A percentile compares a stretch with the other conserved stretches of the same genome.
phyloP scores from a whole-genome alignment of 2,797 vertebrate genomes.

The Eidolon dupreanum region DNA sequence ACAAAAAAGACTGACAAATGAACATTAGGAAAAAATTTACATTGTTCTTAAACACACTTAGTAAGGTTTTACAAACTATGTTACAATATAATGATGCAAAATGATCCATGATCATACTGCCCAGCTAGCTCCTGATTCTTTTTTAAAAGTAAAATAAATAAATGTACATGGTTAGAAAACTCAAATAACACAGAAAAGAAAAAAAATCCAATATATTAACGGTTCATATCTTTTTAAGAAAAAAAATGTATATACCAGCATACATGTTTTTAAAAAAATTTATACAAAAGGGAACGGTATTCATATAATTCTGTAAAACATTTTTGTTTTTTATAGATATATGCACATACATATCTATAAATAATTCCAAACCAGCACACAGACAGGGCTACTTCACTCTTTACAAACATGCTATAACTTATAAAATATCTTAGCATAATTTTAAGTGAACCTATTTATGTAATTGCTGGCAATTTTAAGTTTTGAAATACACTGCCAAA shows the following conservation, averaged over 20 bases:
- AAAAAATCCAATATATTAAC: neutral
- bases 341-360: neutral
- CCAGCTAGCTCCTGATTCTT: neutral
- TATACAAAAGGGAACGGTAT: neutral
- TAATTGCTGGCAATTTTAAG: constrained; percentile 21
- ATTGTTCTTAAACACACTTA: neutral
- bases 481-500: constrained; percentile 34
- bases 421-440: neutral
- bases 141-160: neutral
- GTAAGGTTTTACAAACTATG: constrained; percentile 6
- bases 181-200: constrained; percentile 17
- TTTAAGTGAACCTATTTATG: constrained; percentile 39
- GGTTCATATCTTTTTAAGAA: neutral
- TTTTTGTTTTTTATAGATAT: neutral
- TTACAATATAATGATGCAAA: neutral
- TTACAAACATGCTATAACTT: neutral
- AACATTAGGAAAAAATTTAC: neutral
- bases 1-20: neutral
- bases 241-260: neutral
- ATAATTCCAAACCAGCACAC: neutral
- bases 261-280: neutral
- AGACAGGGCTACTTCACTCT: constrained; percentile 3
- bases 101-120: neutral
- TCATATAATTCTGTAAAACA: neutral
- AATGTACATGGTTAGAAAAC: neutral